Evolutionary conservation across 2,888 invertebrate genomes (phyloP).

Genomic region (Eupithecia subfuscata): DNA sequence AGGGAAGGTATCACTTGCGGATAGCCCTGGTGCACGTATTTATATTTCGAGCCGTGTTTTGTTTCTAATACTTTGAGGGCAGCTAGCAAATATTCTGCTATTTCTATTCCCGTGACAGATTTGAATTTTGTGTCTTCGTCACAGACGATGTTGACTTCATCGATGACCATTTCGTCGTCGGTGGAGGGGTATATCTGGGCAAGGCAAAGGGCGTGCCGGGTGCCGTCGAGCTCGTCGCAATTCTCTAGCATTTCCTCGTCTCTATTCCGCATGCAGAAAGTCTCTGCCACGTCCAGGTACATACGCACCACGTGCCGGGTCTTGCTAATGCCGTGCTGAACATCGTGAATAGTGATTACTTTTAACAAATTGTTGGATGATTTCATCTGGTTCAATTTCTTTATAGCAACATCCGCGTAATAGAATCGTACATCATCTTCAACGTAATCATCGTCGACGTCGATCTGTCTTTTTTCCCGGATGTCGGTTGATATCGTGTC

Average conservation of each 20-base stretch:
- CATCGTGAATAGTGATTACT: conserved; percentile 62
- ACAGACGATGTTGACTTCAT: conserved; percentile 62
- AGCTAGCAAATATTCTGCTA: conserved; percentile 53
- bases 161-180: conserved; percentile 64
- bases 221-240: conserved; percentile 69
- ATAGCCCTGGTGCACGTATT: conserved; percentile 64
- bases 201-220: conserved; percentile 63
- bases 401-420: conserved; percentile 65
- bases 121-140: conserved; percentile 63
- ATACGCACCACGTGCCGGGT: conserved; percentile 60
- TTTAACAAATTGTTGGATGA: conserved; percentile 66
- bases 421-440: conserved; percentile 67
- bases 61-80: conserved; percentile 61
- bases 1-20: conserved; percentile 65
- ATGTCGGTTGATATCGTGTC: conserved; percentile 29
- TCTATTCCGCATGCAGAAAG: conserved; percentile 63
- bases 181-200: conserved; percentile 67
- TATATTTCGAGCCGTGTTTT: conserved; percentile 53
- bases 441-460: conserved; percentile 57
- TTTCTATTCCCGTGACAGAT: conserved; percentile 60
- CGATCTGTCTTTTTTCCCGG: conserved; percentile 53
- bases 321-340: conserved; percentile 60
- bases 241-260: conserved; percentile 50
- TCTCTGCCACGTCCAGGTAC: conserved; percentile 69
- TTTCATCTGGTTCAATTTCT: conserved; percentile 57